phyloP scores from a whole-genome alignment of 2,888 invertebrate genomes.

The Drosophila cognata region DNA sequence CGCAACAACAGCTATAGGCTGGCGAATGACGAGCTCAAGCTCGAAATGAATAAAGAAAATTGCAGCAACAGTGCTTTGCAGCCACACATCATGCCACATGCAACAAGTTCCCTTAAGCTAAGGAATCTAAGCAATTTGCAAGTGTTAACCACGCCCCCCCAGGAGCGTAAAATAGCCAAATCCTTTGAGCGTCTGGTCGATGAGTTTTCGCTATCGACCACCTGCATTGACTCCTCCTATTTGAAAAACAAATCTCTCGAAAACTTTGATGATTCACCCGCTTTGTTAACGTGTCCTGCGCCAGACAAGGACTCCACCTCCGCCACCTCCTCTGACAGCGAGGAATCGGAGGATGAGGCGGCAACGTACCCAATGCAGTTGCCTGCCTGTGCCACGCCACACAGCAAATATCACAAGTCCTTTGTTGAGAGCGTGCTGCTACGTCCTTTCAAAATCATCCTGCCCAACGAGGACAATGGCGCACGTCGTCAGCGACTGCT shows the following conservation, averaged over 20 bases:
- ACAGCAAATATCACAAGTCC: slow-evolving; percentile 81
- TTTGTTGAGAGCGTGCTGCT: slow-evolving; percentile 82
- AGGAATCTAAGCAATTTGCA: slow-evolving; percentile 54
- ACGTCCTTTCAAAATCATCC: slow-evolving; percentile 83
- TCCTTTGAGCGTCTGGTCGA: slow-evolving; percentile 85
- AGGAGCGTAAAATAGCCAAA: slow-evolving; percentile 88
- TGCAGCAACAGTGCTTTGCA: slow-evolving; percentile 65
- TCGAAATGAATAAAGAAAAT: slow-evolving; percentile 86
- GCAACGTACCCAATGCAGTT: slow-evolving; percentile 86
- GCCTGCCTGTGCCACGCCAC: slow-evolving; percentile 67
- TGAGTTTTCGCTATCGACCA: slow-evolving; percentile 84
- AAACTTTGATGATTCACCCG: slow-evolving; percentile 84
- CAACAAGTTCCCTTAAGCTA: slow-evolving; percentile 71
- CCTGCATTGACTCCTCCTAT: slow-evolving; percentile 83
- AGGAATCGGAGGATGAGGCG: slow-evolving; percentile 36
- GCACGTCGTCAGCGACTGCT: slow-evolving; percentile 81
- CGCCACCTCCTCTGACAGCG: slow-evolving; percentile 7
- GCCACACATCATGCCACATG: slow-evolving; percentile 61
- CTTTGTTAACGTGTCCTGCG: slow-evolving; percentile 32
- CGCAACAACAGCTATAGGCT: slow-evolving; percentile 94
- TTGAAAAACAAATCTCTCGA: slow-evolving; percentile 84
- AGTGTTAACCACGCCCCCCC: slow-evolving; percentile 4
- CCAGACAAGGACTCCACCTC: slow-evolving; percentile 44
- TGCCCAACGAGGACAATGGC: slow-evolving; percentile 81
- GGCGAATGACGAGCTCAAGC: slow-evolving; percentile 87